Percentiles rank a stretch among this genome's conserved stretches.
These are phyloP conservation scores for Nesoenas mayeri DNA, from an alignment of 2,113 vertebrate genomes.

Conservation along the genomic window DNA sequence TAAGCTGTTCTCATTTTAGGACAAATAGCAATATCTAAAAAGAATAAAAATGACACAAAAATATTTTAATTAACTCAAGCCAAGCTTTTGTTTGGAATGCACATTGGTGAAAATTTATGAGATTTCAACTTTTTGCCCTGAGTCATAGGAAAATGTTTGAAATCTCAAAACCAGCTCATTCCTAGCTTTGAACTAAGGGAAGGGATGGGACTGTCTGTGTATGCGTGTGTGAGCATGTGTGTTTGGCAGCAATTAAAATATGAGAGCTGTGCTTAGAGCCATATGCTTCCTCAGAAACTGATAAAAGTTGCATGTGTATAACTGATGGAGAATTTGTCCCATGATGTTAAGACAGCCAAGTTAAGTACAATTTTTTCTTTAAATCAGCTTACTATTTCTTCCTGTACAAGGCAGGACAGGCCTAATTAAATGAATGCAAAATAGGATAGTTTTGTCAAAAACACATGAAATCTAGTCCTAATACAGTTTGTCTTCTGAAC, in stretches of 20 bases:
- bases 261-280: background rate
- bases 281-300: conserved; percentile 36
- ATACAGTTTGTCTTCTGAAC: background rate
- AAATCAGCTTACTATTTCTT: background rate
- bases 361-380: background rate
- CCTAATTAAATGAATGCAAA: background rate
- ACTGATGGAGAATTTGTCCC: conserved; percentile 3
- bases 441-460: background rate
- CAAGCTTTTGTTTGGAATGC: background rate
- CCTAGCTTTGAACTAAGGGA: conserved; percentile 19
- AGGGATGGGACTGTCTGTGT: background rate
- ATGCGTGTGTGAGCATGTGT: rapidly evolving
- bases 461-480: background rate
- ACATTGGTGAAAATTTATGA: background rate
- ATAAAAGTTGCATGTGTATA: conserved; percentile 4
- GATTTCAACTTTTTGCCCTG: background rate
- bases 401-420: background rate
- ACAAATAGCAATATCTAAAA: background rate
- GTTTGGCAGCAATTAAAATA: conserved; percentile 46
- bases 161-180: background rate
- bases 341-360: background rate
- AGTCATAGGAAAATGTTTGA: conserved; percentile 31
- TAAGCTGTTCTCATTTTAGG: background rate
- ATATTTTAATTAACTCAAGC: background rate
- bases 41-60: background rate